Evolutionary conservation across 2,113 vertebrate species (phyloP), one percentile per base, ranked within the genome.

Genomic region (Anseranas semipalmata): DNA sequence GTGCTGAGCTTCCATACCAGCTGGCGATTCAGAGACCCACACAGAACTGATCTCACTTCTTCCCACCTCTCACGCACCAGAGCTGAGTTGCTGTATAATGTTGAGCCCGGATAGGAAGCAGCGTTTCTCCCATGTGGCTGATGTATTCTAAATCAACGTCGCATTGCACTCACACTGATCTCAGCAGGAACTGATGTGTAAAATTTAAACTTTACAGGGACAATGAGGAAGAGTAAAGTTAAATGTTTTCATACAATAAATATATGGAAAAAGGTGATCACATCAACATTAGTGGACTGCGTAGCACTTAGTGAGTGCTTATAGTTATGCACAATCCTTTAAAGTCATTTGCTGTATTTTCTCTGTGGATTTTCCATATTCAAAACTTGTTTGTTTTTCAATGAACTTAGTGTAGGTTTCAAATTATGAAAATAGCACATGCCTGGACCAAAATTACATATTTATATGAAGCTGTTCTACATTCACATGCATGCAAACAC

Each of bases 401-500:
- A 19, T 27, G 12, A 83, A 72, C 21, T 66, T 65, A 63, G 6
- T 21, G 13, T 76, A 76, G 68, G 21, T 85, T 90, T 96, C 53
- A 53, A 53, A 71, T 68, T 3, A 43, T 62, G n/a, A 83, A 75
- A 65, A 59, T 37, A 89, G 73, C n/a, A 77, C 46, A 48, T 63
- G 28, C 48, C 81, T 74, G 39, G 50, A 28, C 21, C 32, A 67
- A 92, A 79, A 81, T 81, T 9, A 18, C 3, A 0, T 32, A 81
- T 46, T 30, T 96, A 39, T 10, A 20, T 60, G 28, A 52, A 27
- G 7, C 35, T 60, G 30, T 66, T 87, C 58, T 79, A 21, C 33
- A 37, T 9, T 39, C 41, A 48, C 7, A 62, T 0, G 0, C 6
- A 58, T 0, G 0, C 6, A 19, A 7, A n/a, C 8, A 37, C 0